Evolutionary conservation across 2,888 invertebrate genomes (phyloP).

Genomic region (Liopterus haemorrhoidalis): DNA sequence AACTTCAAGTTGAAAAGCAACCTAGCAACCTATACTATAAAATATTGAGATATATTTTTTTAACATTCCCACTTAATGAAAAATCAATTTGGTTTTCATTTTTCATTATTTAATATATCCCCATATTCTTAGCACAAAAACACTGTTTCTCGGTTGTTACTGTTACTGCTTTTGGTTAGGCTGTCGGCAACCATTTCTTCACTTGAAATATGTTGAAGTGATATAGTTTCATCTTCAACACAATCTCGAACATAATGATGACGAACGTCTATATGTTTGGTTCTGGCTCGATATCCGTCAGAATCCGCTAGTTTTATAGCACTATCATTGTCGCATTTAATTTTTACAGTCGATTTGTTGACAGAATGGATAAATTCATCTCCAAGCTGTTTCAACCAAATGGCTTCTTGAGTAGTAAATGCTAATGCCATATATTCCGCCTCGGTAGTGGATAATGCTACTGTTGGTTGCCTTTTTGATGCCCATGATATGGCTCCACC

Average conservation of each 20-base stretch:
- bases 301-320: constrained; percentile 25
- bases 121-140: constrained; percentile 32
- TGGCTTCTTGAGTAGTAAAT: constrained; percentile 31
- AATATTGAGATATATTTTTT: too few species aligned
- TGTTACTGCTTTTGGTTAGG: constrained; percentile 38
- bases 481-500: too few species aligned
- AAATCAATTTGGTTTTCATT: too few species aligned
- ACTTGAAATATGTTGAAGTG: too few species aligned
- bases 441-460: constrained; percentile 36
- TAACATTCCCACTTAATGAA: too few species aligned
- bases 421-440: constrained; percentile 36
- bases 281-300: constrained; percentile 23
- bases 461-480: too few species aligned
- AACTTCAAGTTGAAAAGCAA: too few species aligned
- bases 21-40: too few species aligned
- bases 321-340: constrained; percentile 27
- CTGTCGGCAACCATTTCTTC: too few species aligned
- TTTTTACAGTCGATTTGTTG: constrained; percentile 3
- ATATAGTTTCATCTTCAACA: too few species aligned
- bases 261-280: constrained; percentile 31
- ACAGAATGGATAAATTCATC: constrained; percentile 13
- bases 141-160: constrained; percentile 43
- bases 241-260: constrained; percentile 28
- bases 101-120: too few species aligned
- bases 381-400: constrained; percentile 27